Conservation (phyloP, 2,888 invertebrate species). For the Clanis bilineata region DNA sequence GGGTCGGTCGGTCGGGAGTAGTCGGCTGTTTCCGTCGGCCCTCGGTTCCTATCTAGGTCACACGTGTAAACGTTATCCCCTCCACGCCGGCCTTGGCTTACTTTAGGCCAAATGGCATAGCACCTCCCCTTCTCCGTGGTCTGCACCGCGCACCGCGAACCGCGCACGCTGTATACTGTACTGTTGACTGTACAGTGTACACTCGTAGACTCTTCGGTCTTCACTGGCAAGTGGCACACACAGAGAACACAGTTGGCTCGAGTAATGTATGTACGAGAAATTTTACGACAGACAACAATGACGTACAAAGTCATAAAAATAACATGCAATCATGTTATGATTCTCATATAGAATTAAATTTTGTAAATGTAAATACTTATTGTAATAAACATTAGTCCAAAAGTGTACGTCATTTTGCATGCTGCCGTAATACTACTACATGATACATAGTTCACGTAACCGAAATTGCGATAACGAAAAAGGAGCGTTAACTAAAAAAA, state of each 20-base stretch:
- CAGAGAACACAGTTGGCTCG: conserved; percentile 15
- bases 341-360: too few species aligned
- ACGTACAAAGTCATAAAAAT: conserved; percentile 23
- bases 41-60: conserved; percentile 76
- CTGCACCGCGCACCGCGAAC: conserved; percentile 29
- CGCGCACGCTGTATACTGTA: conserved; percentile 30
- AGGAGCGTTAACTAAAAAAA: background rate
- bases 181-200: background rate
- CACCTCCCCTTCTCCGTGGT: conserved; percentile 65
- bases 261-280: conserved; percentile 23
- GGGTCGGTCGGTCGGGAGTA: conserved; percentile 45
- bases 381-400: background rate
- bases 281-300: conserved; percentile 27
- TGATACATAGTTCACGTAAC: background rate
- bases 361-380: conserved; percentile 14
- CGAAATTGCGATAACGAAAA: background rate
- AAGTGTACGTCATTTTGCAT: background rate
- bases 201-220: conserved; percentile 13
- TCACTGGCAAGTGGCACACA: conserved; percentile 24
- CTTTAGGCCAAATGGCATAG: conserved; percentile 69
- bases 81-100: conserved; percentile 80
- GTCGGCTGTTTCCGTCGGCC: conserved; percentile 62
- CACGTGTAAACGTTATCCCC: conserved; percentile 81
- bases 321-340: conserved; percentile 20
- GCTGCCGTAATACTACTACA: background rate